These are phyloP conservation scores for Sebastes hubbsi DNA, from an alignment of 2,797 vertebrate genomes.

Conservation along the genomic window DNA sequence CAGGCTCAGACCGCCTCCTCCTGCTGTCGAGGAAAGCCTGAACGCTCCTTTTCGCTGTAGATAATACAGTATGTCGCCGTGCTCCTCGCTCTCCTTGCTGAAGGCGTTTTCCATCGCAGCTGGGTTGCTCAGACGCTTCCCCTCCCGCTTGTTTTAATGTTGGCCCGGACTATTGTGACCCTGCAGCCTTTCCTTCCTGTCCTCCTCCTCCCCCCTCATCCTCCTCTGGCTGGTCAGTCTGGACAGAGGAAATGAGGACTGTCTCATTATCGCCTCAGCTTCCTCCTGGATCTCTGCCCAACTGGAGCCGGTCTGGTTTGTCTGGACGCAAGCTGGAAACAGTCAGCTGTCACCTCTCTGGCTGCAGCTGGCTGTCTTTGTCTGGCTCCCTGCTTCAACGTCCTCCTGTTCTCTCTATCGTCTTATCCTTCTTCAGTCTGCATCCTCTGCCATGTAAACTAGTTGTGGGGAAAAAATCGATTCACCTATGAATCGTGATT, in stretches of 20 bases:
- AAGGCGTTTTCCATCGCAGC: slow-evolving; percentile 51
- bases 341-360: slow-evolving; percentile 53
- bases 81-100: slow-evolving; percentile 33
- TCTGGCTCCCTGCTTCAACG: slow-evolving; percentile 1
- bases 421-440: not conserved
- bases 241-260: slow-evolving; percentile 59
- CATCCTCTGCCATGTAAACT: fast-evolving
- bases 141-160: slow-evolving; percentile 39
- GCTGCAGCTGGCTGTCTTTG: slow-evolving; percentile 24
- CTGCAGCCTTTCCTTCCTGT: slow-evolving; percentile 34
- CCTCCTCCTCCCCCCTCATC: not conserved
- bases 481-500: too few species aligned
- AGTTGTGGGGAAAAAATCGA: too few species aligned
- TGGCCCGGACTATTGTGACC: slow-evolving; percentile 48
- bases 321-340: slow-evolving; percentile 49
- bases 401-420: not conserved
- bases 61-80: slow-evolving; percentile 36
- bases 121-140: slow-evolving; percentile 34
- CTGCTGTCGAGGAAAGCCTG: slow-evolving; percentile 17
- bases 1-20: not conserved
- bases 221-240: slow-evolving; percentile 50
- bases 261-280: slow-evolving; percentile 74
- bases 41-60: slow-evolving; percentile 10
- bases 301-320: slow-evolving; percentile 45
- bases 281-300: slow-evolving; percentile 69